A percentile compares a stretch with the other conserved stretches of the same genome.
These are phyloP conservation scores for Planococcus citri DNA, from an alignment of 1,140 invertebrate genomes.

Conservation along the genomic window DNA sequence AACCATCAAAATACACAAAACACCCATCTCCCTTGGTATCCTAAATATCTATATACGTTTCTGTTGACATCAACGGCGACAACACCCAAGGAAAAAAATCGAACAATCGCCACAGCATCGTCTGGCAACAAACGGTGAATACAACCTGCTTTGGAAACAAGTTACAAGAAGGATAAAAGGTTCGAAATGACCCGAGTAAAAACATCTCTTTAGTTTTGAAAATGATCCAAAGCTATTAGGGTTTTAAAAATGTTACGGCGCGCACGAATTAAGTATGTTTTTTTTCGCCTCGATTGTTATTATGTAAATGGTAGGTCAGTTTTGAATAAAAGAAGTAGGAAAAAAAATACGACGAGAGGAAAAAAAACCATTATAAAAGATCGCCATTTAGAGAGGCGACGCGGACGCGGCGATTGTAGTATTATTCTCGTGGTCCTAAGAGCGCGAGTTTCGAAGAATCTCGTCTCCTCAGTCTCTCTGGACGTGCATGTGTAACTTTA, in stretches of 20 bases:
- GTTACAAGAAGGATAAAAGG: not conserved
- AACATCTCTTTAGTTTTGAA: not conserved
- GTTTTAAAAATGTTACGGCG: not conserved
- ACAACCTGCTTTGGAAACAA: not conserved
- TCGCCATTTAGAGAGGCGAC: not conserved
- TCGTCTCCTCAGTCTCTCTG: not conserved
- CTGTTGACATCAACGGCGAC: no score
- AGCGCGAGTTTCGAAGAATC: not conserved
- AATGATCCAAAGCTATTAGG: not conserved
- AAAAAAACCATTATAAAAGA: not conserved
- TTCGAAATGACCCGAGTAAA: not conserved
- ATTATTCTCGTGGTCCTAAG: not conserved
- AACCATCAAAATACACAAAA: no score
- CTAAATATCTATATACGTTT: no score
- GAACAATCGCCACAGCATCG: not conserved
- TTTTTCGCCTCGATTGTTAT: not conserved
- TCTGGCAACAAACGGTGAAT: not conserved
- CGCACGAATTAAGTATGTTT: not conserved
- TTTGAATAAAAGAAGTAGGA: not conserved
- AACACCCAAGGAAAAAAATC: not conserved
- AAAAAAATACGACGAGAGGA: not conserved
- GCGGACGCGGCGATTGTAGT: not conserved
- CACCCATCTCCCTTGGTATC: no score
- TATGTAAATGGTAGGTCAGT: constrained; percentile 6
- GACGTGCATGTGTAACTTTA: not conserved